Evolutionary conservation across 2,888 invertebrate species (phyloP).

Genomic region (Tryphoninae sp.): DNA sequence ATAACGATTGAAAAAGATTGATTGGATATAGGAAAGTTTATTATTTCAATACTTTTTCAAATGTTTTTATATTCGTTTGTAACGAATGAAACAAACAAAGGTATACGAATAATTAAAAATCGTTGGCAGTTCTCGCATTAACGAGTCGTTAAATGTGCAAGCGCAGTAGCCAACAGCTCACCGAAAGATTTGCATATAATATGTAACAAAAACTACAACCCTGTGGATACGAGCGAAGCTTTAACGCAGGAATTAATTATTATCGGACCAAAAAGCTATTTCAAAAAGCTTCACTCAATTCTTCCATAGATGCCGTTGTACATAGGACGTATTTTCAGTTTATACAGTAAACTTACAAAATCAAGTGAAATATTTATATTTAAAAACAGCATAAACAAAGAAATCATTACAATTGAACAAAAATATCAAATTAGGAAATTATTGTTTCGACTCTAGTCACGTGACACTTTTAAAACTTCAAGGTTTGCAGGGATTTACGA

Average conservation of each 20-base stretch:
- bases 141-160: background rate
- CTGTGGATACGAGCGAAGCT: background rate
- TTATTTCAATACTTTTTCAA: too few relatives aligned
- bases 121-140: background rate
- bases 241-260: slow-evolving; percentile 15
- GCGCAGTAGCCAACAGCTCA: background rate
- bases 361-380: too few relatives aligned
- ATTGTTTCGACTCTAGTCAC: background rate
- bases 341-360: too few relatives aligned
- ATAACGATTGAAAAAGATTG: too few relatives aligned
- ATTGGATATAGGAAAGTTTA: too few relatives aligned
- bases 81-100: background rate
- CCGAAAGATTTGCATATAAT: slow-evolving; percentile 1
- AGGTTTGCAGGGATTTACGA: background rate
- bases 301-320: background rate
- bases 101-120: background rate
- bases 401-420: background rate
- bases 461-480: background rate
- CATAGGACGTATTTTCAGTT: too few relatives aligned
- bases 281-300: background rate
- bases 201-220: slow-evolving; percentile 1
- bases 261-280: background rate
- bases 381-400: background rate
- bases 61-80: background rate
- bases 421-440: background rate